Evolutionary conservation across 1,140 invertebrate genomes (phyloP).

Genomic region (Camponotus vicinus): DNA sequence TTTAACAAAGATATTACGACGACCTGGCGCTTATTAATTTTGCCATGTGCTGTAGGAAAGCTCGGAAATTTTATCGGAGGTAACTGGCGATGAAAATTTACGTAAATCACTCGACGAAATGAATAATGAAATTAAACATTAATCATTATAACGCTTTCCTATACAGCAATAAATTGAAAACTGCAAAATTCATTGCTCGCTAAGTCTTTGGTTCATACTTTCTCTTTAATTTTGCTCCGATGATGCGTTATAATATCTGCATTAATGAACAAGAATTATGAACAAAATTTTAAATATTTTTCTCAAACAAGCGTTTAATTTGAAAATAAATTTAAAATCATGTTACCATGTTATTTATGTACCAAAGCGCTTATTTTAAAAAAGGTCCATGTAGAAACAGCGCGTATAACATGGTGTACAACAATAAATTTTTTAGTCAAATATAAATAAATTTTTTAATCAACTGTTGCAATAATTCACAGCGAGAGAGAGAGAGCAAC

Average conservation of each 20-base stretch:
- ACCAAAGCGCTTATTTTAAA: not conserved
- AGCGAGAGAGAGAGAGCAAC: not conserved
- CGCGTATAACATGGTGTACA: not conserved
- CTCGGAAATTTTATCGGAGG: not conserved
- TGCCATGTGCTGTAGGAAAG: not conserved
- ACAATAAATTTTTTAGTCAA: not conserved
- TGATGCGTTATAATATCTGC: not conserved
- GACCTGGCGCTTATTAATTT: slow-evolving; percentile 37
- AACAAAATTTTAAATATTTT: not conserved
- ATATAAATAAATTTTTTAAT: not conserved
- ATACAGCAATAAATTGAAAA: not conserved
- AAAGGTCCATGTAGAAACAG: not conserved
- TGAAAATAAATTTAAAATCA: not conserved
- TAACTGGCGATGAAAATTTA: not conserved
- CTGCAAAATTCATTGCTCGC: not conserved
- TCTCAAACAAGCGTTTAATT: not conserved
- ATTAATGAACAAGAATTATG: not conserved
- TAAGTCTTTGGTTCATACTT: not conserved
- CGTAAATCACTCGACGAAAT: not conserved
- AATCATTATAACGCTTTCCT: not conserved
- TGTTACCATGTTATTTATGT: not conserved
- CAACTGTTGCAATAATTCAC: not conserved
- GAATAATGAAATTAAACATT: slow-evolving; percentile 16
- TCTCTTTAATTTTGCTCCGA: not conserved
- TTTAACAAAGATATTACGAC: slow-evolving; percentile 42